Base-by-base conservation (phyloP, 2,888 invertebrate genomes). In the Mimumesa dahlbomi region DNA sequence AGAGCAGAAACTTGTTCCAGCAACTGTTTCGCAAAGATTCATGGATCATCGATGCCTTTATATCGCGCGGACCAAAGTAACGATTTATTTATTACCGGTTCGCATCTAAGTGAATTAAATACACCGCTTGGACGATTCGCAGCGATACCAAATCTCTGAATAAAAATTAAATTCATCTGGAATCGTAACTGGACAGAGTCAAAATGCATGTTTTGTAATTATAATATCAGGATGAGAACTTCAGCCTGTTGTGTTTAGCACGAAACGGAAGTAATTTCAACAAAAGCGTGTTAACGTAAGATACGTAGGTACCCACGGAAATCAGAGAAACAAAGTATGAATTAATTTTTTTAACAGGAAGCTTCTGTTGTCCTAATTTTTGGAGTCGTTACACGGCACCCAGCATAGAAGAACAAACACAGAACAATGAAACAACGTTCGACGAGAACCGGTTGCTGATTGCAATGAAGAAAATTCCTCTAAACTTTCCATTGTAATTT, bases 1-100 rank as follows among this genome's bases (percentile, higher is more conserved):
- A 70, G 59, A 72, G 64, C 72, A 43, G 31, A 18, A 56, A 59
- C 45, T 64, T 48, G 14, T 63, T 14, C 31, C 21, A 16, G 16
- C 63, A 31, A 58, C 11, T 14, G 18, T 22, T 13, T 19, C 14
- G 3, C 9, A n/a, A 18, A 49, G n/a, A 22, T 19, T 9, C 11
- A 40, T 11, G 18, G 40, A 53, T n/a, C 4, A 7, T 13, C 31
- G 13, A 6, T n/a, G 45, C 18, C 14, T 19, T 46, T 29, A n/a
- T 43, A 34, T 31, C 29, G 45, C 50, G 13, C 14, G 16, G 21
- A 16, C 21, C 18, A 40, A 31, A 2, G 42, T n/a, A 42, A 31
- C 4, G 3, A 2, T 34, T 34, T 34, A 34, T 2, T 34, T n/a
- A n/a, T 34, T 11, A 7, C 34, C 34, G 34, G 34, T n/a, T 34